Evolutionary conservation across 2,113 vertebrate genomes (phyloP).

Genomic region (Rynchops niger): DNA sequence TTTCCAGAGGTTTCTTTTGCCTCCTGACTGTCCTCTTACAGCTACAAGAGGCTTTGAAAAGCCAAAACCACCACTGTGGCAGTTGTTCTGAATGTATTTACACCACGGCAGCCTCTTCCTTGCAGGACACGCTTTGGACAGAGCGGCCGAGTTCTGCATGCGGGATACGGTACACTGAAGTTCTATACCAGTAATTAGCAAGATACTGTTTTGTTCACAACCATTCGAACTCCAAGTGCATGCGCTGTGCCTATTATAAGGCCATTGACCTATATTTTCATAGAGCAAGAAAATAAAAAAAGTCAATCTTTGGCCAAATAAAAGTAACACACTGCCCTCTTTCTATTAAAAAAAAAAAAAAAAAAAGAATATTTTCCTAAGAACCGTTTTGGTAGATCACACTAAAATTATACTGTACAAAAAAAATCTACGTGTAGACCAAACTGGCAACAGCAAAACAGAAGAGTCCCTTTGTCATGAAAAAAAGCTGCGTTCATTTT

Average conservation of each 20-base stretch:
- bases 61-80: not conserved
- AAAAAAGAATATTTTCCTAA: not conserved
- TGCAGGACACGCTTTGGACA: not conserved
- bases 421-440: not conserved
- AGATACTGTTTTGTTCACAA: not conserved
- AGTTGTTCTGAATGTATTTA: not conserved
- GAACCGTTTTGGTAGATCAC: not conserved
- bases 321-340: not conserved
- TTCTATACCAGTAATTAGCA: not conserved
- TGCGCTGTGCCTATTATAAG: not conserved
- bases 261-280: not conserved
- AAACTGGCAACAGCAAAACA: not conserved
- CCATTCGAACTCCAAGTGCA: not conserved
- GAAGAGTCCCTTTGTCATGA: not conserved
- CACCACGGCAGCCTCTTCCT: not conserved
- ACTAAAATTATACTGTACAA: not conserved
- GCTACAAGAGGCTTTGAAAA: not conserved
- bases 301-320: not conserved
- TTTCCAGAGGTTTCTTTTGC: not conserved
- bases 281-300: not conserved
- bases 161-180: too few relatives aligned
- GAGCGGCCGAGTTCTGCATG: not conserved
- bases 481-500: not conserved
- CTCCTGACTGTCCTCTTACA: not conserved
- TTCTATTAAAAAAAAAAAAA: not conserved